Percentiles rank a stretch among this genome's conserved stretches.
These are phyloP conservation scores for Oxyura jamaicensis DNA, from an alignment of 2,113 vertebrate genomes.

Conservation along the genomic window DNA sequence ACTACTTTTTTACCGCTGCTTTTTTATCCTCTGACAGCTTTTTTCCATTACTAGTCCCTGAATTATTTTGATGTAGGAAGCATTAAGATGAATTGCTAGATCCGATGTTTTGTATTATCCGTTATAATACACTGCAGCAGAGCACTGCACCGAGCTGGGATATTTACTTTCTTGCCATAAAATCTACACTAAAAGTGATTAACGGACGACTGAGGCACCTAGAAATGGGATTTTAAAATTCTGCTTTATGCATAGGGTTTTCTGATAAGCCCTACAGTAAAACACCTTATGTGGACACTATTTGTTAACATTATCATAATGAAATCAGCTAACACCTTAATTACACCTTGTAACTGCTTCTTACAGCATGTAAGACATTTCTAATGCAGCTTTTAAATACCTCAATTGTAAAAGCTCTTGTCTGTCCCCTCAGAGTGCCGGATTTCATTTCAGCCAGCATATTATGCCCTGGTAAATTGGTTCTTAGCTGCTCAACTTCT, in stretches of 20 bases:
- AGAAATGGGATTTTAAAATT: background rate
- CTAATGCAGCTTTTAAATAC: background rate
- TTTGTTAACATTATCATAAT: background rate
- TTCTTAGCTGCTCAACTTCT: background rate
- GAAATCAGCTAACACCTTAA: conserved; percentile 35
- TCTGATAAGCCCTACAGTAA: background rate
- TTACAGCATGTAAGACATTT: background rate
- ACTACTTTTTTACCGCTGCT: background rate
- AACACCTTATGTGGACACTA: background rate
- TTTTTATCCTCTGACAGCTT: background rate
- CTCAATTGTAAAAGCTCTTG: background rate
- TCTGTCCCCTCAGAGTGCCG: background rate
- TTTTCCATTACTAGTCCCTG: background rate
- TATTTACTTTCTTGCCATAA: conserved; percentile 14
- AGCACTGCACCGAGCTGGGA: background rate
- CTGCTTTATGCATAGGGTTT: background rate
- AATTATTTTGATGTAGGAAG: background rate
- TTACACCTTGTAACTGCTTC: background rate
- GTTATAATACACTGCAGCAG: background rate
- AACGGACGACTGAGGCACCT: background rate
- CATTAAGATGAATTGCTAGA: background rate
- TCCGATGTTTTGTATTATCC: background rate
- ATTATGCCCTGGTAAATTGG: background rate
- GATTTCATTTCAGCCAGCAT: background rate
- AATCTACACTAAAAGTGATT: background rate